Percentiles rank a stretch among this genome's conserved stretches.
Conservation (phyloP, 2,113 vertebrate genomes). For the Egretta garzetta region DNA sequence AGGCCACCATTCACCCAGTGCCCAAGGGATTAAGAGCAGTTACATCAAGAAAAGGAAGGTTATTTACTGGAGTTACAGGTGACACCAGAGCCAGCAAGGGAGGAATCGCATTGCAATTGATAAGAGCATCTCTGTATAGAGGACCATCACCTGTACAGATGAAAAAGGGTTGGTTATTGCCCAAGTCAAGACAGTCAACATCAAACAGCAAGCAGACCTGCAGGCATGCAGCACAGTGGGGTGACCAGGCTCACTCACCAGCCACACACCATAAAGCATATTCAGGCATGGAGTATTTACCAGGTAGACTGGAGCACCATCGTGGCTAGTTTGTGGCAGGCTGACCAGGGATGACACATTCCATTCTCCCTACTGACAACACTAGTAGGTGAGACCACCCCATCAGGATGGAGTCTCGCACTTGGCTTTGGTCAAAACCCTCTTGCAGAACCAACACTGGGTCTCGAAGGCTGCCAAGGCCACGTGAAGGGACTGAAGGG, state of each 20-base stretch:
- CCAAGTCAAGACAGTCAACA: neutral
- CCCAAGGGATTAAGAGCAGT: neutral
- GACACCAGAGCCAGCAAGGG: constrained; percentile 81
- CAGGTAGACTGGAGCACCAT: neutral
- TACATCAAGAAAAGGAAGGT: neutral
- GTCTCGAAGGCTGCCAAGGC: neutral
- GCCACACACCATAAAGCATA: neutral
- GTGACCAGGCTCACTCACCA: neutral
- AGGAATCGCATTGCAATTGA: constrained; percentile 80
- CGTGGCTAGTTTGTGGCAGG: neutral
- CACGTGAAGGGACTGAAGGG: neutral
- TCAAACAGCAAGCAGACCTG: neutral
- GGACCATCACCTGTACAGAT: constrained; percentile 84
- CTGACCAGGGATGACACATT: neutral
- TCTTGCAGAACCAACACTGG: neutral
- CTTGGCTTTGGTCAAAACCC: neutral
- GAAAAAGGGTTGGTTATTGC: neutral
- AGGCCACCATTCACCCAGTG: neutral
- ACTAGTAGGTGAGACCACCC: neutral
- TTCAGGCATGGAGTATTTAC: neutral
- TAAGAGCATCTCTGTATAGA: constrained; percentile 84
- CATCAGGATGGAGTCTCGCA: neutral
- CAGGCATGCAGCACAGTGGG: neutral
- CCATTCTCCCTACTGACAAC: neutral
- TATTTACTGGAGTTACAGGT: constrained; percentile 83